These are phyloP conservation scores for Petromus typicus DNA, from an alignment of 2,113 vertebrate genomes.

Conservation along the genomic window DNA sequence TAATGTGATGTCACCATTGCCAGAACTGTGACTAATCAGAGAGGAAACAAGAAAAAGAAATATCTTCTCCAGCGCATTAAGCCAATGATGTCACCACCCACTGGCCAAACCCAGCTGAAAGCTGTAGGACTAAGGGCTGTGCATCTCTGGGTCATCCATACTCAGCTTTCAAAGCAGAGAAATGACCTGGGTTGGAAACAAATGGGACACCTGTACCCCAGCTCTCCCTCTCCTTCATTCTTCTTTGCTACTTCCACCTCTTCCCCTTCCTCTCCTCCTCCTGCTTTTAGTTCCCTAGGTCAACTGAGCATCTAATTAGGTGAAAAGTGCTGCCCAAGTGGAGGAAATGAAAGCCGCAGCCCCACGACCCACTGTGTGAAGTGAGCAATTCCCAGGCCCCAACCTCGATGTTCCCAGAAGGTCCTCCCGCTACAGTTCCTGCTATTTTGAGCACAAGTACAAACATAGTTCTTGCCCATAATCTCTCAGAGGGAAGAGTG, in stretches of 20 bases:
- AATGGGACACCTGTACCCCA: not conserved
- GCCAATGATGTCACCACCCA: not conserved
- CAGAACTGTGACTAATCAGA: not conserved
- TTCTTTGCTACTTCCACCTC: not conserved
- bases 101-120: not conserved
- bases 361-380: not conserved
- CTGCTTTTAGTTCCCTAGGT: slow-evolving; percentile 32
- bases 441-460: slow-evolving; percentile 3
- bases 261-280: not conserved
- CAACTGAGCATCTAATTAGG: slow-evolving; percentile 26
- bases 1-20: not conserved
- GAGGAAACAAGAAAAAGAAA: not conserved
- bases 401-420: too few species aligned
- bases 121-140: not conserved
- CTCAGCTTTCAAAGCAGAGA: not conserved
- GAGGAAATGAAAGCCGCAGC: slow-evolving; percentile 41
- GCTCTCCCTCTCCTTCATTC: not conserved
- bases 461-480: not conserved
- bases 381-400: slow-evolving; percentile 6
- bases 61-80: not conserved
- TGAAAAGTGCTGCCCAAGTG: slow-evolving; percentile 31
- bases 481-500: not conserved
- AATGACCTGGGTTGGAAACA: not conserved
- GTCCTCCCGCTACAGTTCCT: not conserved
- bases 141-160: not conserved